Conservation (phyloP, 2,888 invertebrate species). For the Notocelia uddmanniana region DNA sequence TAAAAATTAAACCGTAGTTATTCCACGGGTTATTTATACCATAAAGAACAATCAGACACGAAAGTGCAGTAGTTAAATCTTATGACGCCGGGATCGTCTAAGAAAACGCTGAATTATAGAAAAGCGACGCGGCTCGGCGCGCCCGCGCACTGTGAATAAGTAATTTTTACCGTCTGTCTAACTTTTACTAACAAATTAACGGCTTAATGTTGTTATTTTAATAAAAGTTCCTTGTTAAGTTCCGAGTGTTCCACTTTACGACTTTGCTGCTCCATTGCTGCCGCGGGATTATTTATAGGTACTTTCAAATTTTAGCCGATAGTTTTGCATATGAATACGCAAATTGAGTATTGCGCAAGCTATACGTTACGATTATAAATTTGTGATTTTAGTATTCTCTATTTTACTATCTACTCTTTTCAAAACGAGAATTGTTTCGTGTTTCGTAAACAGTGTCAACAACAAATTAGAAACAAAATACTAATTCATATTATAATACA, state of each 20-base stretch:
- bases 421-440: neutral
- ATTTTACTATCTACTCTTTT: too few species aligned
- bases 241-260: slow-evolving; percentile 79
- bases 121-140: slow-evolving; percentile 68
- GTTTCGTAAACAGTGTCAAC: too few species aligned
- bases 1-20: too few species aligned
- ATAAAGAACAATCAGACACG: slow-evolving; percentile 24
- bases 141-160: slow-evolving; percentile 78
- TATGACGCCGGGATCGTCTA: slow-evolving; percentile 48
- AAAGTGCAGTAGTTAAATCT: slow-evolving; percentile 35
- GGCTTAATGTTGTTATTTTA: slow-evolving; percentile 83
- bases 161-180: slow-evolving; percentile 83
- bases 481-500: too few species aligned
- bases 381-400: too few species aligned
- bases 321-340: slow-evolving; percentile 9
- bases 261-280: slow-evolving; percentile 62
- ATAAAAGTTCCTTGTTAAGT: slow-evolving; percentile 79
- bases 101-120: slow-evolving; percentile 75
- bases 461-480: too few species aligned
- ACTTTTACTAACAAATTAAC: slow-evolving; percentile 85
- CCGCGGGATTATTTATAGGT: slow-evolving; percentile 74
- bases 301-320: slow-evolving; percentile 64
- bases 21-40: slow-evolving; percentile 17
- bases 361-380: neutral
- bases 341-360: neutral